A percentile compares a stretch with the other conserved stretches of the same genome.
Conservation (phyloP, 2,797 vertebrate species). For the Dipus sagitta region DNA sequence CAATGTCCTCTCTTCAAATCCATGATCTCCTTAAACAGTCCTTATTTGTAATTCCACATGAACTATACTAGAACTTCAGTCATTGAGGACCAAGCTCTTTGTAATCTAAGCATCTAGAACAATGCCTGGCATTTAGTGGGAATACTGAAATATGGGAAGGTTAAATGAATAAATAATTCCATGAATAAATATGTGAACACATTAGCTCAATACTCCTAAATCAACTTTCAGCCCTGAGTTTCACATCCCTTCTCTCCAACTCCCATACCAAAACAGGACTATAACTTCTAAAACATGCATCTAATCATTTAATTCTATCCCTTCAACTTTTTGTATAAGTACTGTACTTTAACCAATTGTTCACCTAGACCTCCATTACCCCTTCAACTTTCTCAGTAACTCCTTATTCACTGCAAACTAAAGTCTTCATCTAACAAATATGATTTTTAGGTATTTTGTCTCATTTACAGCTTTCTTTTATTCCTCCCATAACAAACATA, state of each 20-base stretch:
- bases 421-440: slow-evolving; percentile 27
- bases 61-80: not conserved
- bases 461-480: not conserved
- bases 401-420: not conserved
- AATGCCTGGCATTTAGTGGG: not conserved
- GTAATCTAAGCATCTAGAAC: not conserved
- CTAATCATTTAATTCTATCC: not conserved
- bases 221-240: not conserved
- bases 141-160: not conserved
- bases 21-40: not conserved
- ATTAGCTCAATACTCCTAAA: not conserved
- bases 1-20: not conserved
- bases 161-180: slow-evolving; percentile 21
- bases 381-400: slow-evolving; percentile 13
- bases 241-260: not conserved
- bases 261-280: not conserved
- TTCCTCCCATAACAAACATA: not conserved
- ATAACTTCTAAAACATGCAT: slow-evolving; percentile 3
- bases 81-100: not conserved
- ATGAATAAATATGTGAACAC: not conserved
- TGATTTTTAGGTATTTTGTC: not conserved
- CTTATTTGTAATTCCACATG: not conserved
- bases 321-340: not conserved
- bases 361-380: not conserved
- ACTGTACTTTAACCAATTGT: no score